Evolutionary conservation across 2,113 vertebrate species (phyloP).

Genomic region (Suncus etruscus): DNA sequence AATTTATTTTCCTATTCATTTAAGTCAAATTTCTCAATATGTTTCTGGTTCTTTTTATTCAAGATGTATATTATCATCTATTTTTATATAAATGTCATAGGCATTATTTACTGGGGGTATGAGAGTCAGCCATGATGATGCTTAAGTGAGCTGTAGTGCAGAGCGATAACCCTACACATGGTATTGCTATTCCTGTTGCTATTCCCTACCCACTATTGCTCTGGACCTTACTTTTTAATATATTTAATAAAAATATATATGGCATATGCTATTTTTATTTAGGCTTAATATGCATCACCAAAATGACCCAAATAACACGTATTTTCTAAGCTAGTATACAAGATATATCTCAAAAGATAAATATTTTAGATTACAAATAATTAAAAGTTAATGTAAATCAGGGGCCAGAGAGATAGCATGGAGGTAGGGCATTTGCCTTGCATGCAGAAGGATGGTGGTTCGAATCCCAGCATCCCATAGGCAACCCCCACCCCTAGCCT

Average conservation of each 20-base stretch:
- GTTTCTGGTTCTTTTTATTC: slow-evolving; percentile 56
- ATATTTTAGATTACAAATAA: neutral
- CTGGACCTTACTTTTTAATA: neutral
- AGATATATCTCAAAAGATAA: neutral
- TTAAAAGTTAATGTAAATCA: neutral
- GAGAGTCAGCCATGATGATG: too few relatives aligned
- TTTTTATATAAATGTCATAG: neutral
- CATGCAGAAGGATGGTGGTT: too few relatives aligned
- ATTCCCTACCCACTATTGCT: neutral
- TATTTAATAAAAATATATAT: neutral
- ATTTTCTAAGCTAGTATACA: neutral
- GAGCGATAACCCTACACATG: too few relatives aligned
- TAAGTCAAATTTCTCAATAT: too few relatives aligned
- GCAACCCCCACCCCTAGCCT: too few relatives aligned
- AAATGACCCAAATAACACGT: neutral
- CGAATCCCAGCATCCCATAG: too few relatives aligned
- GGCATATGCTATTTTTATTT: neutral
- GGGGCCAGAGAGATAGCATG: too few relatives aligned
- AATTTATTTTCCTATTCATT: too few relatives aligned
- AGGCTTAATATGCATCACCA: neutral
- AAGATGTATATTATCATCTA: neutral
- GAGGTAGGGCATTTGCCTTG: too few relatives aligned
- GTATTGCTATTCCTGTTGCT: too few relatives aligned
- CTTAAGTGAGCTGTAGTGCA: too few relatives aligned
- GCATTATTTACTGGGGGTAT: too few relatives aligned